Evolutionary conservation across 2,888 invertebrate species (phyloP), one percentile per base, ranked within the genome.

Genomic region (Stenodera caucasica): DNA sequence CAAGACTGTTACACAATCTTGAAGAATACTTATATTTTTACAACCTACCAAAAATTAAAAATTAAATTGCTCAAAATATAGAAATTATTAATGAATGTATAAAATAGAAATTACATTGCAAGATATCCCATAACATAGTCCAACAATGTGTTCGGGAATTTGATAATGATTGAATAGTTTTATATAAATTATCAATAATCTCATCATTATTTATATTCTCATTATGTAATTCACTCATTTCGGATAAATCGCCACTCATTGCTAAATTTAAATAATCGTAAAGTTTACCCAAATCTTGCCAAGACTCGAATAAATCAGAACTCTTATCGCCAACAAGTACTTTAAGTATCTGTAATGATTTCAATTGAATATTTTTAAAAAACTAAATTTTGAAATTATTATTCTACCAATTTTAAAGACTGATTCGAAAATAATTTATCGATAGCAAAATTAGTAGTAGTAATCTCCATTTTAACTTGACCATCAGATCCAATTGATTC

Each of bases 351-450:
- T 45, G 6, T 1, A 40, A 40, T 11, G 0, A 2, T 40, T 14
- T 6, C 5, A n/a, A 1, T 18, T 3, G 2, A 18, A 40, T 21
- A 12, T 18, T 15, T 37, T 8, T 6, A 26, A 26, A 2, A 5
- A 26, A n/a, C 58, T 58, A 45, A 61, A 51, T 57, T 23, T 18
- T 37, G 30, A 50, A 21, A 30, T 18, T 53, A 40, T 14, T 49
- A 49, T 45, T 21, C n/a, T 23, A 45, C 45, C 45, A 45, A 21
- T 21, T 11, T 45, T 23, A 45, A n/a, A 23, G 23, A n/a, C 11
- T 9, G 21, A 45, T 45, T 45, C 1, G 5, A 45, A n/a, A 21
- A n/a, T n/a, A 45, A 12, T 23, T 45, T 4, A 1, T 45, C 5
- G 11, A 45, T 6, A 45, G 5, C n/a, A 4, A 5, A 11, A 45